A percentile compares a stretch with the other conserved stretches of the same genome.
These are phyloP conservation scores for Atta cephalotes DNA, from an alignment of 1,140 invertebrate species.

Conservation along the genomic window DNA sequence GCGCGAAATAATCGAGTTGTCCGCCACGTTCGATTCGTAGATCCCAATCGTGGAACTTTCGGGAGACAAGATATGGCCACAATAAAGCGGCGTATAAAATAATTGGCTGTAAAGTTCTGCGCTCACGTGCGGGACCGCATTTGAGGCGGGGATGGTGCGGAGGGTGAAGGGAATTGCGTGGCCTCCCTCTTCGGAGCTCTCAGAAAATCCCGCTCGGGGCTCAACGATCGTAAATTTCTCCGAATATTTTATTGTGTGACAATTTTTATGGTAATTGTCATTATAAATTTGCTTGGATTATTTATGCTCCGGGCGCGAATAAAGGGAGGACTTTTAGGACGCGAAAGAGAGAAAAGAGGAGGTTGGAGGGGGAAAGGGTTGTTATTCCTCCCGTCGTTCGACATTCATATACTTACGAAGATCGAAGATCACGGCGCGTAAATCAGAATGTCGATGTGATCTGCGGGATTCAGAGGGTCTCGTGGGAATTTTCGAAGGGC, in stretches of 20 bases:
- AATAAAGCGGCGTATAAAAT: slow-evolving; percentile 83
- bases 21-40: slow-evolving; percentile 45
- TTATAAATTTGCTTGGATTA: slow-evolving; percentile 85
- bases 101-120: slow-evolving; percentile 82
- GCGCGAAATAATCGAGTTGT: slow-evolving; percentile 46
- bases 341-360: slow-evolving; percentile 23
- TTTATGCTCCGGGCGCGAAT: slow-evolving; percentile 79
- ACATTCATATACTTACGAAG: slow-evolving; percentile 59
- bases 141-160: not conserved
- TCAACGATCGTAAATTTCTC: slow-evolving; percentile 82
- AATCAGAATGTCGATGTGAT: slow-evolving; percentile 82
- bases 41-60: slow-evolving; percentile 60
- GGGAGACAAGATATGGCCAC: slow-evolving; percentile 67
- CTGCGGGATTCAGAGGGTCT: slow-evolving; percentile 66
- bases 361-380: slow-evolving; percentile 51
- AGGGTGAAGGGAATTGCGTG: slow-evolving; percentile 57
- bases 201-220: slow-evolving; percentile 66
- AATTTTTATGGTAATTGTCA: slow-evolving; percentile 87
- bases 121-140: slow-evolving; percentile 39
- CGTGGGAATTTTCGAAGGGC: slow-evolving; percentile 61
- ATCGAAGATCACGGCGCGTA: slow-evolving; percentile 77
- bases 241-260: slow-evolving; percentile 86
- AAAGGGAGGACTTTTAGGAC: slow-evolving; percentile 47
- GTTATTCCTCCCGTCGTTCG: slow-evolving; percentile 56
- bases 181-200: slow-evolving; percentile 34